Evolutionary conservation across 2,797 vertebrate genomes (phyloP).

Genomic region (Sebastes kiyomatsui): DNA sequence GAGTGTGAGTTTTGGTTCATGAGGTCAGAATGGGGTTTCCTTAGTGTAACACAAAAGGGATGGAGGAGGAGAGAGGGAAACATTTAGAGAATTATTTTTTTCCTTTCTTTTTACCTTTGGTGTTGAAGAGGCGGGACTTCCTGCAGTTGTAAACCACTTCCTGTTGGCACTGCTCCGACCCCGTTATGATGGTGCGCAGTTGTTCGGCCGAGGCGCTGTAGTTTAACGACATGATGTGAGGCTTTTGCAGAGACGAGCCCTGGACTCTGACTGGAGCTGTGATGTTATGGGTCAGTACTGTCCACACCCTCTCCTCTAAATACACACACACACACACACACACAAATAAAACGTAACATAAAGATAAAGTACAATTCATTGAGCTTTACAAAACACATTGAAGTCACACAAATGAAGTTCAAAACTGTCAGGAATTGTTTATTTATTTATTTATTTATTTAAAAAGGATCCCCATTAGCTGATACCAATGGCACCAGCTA

Average conservation of each 20-base stretch:
- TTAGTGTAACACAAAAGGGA: background rate
- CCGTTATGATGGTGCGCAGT: slow-evolving; percentile 82
- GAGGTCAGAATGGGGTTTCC: too few relatives aligned
- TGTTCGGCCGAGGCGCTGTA: slow-evolving; percentile 84
- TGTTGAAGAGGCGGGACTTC: slow-evolving; percentile 88
- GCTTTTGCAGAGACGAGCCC: slow-evolving; percentile 75
- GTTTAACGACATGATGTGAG: slow-evolving; percentile 82
- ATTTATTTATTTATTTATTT: too few relatives aligned
- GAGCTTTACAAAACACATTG: too few relatives aligned
- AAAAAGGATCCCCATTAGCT: too few relatives aligned
- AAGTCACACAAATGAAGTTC: too few relatives aligned
- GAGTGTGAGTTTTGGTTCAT: too few relatives aligned
- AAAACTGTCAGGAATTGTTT: too few relatives aligned
- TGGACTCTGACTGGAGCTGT: slow-evolving; percentile 81
- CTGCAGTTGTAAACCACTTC: slow-evolving; percentile 87
- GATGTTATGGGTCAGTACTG: slow-evolving; percentile 86
- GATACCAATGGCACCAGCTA: too few relatives aligned
- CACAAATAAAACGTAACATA: background rate
- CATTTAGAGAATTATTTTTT: too few relatives aligned
- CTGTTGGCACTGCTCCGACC: slow-evolving; percentile 89
- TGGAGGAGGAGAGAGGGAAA: background rate
- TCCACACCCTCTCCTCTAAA: slow-evolving; percentile 90
- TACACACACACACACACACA: background rate
- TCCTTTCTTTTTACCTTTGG: slow-evolving; percentile 79
- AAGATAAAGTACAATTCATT: background rate